Evolutionary conservation across 2,113 vertebrate species (phyloP).

Genomic region (Oceanodroma tethys): DNA sequence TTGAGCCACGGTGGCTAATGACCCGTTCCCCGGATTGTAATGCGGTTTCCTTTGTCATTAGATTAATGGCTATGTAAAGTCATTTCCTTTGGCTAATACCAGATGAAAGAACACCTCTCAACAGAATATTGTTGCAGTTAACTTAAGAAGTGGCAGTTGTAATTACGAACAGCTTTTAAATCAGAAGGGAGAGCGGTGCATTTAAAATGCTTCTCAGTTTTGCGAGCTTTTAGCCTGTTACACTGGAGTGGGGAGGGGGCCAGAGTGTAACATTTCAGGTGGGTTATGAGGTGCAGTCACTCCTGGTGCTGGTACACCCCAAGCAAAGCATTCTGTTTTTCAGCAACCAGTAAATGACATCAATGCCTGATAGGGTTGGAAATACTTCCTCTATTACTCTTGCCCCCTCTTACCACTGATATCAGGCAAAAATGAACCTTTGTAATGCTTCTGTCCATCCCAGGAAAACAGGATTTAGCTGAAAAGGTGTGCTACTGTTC

Average conservation of each 20-base stretch:
- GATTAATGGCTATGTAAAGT: background rate
- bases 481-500: background rate
- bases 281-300: background rate
- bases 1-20: background rate
- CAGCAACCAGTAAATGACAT: background rate
- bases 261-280: background rate
- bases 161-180: background rate
- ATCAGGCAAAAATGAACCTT: background rate
- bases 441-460: background rate
- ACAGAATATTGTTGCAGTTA: background rate
- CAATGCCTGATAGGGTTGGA: background rate
- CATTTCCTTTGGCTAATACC: background rate
- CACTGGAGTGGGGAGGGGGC: background rate
- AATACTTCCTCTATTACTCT: background rate
- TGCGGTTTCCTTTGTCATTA: background rate
- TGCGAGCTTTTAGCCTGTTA: background rate
- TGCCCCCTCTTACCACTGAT: background rate
- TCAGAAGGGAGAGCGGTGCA: fast-evolving
- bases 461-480: background rate
- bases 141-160: background rate
- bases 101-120: background rate
- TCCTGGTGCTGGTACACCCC: background rate
- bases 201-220: background rate
- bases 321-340: background rate
- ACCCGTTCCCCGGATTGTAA: background rate